Evolutionary conservation across 2,888 invertebrate genomes (phyloP).

Genomic region (Candidula unifasciata): DNA sequence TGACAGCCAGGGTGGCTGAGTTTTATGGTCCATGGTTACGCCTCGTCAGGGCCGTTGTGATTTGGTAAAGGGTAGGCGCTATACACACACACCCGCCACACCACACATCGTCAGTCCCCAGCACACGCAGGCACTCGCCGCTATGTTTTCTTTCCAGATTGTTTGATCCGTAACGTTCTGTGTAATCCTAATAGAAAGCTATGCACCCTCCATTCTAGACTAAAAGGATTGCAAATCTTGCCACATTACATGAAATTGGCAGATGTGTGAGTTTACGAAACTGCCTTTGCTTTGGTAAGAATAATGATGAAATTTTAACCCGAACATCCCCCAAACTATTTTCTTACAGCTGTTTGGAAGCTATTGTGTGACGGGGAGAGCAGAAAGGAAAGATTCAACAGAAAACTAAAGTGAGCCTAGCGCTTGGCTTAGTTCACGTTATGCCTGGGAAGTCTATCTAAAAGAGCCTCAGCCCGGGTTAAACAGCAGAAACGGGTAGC

Average conservation of each 20-base stretch:
- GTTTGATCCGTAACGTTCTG: too few relatives aligned
- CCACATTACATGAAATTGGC: too few relatives aligned
- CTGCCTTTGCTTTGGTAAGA: too few relatives aligned
- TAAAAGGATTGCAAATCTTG: too few relatives aligned
- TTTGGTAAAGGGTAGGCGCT: neutral
- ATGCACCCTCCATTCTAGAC: too few relatives aligned
- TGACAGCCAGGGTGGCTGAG: slow-evolving; percentile 10
- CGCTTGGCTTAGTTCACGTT: slow-evolving; percentile 1
- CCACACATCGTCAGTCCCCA: too few relatives aligned
- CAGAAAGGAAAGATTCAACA: neutral
- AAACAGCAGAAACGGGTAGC: slow-evolving; percentile 12
- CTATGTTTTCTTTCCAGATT: too few relatives aligned
- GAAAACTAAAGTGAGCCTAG: neutral
- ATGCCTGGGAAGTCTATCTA: slow-evolving; percentile 18
- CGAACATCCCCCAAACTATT: neutral
- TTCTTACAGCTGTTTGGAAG: neutral
- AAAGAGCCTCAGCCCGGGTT: neutral
- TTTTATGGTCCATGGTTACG: neutral
- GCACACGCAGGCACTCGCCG: too few relatives aligned
- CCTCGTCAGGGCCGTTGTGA: neutral
- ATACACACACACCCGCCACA: neutral
- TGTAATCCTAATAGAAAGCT: too few relatives aligned
- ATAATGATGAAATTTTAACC: too few relatives aligned
- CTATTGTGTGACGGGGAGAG: neutral
- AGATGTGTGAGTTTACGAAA: too few relatives aligned